Base-by-base conservation (phyloP, 2,888 invertebrate species). In the Sphecodes monilicornis region DNA sequence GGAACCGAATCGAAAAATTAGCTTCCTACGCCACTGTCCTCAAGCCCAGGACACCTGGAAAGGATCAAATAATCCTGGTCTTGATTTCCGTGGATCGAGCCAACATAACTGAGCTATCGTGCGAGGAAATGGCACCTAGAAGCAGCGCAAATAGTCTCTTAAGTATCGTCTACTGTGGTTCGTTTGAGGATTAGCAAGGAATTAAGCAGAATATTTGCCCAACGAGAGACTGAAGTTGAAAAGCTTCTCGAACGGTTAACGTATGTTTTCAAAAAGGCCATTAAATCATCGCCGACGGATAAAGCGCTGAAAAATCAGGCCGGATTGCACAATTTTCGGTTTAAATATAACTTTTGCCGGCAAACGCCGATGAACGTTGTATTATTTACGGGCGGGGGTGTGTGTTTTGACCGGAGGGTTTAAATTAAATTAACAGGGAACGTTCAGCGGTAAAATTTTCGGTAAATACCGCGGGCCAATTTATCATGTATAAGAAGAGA, bases 1-100 rank as follows among this genome's bases (percentile, higher is more conserved):
- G 74, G n/a, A 78, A 79, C 76, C 74, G 74, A 85, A 71, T 78
- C 76, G 74, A 22, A 32, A 54, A 16, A 36, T 60, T n/a, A 26
- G 36, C 36, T 5, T 36, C 3, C 36, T 5, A 5, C 5, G 36
- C 36, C 36, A 36, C 3, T 5, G 36, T 36, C 36, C n/a, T n/a
- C n/a, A n/a, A n/a, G n/a, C n/a, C 0, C 36, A 36, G 5, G 36
- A 36, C 36, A 36, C 36, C 8, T 8, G 39, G 39, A 10, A 10
- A 11, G 39, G 11, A 41, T 13, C 43, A 43, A 16, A 3, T 43
- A 16, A 43, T 13, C 43, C 3, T 16, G 43, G 3, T 10, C 3
- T 8, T 4, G 36, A 36, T 41, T 11, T 11, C 8, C 11, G 39
- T 1, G 10, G 39, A 41, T 41, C n/a, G n/a, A n/a, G n/a, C n/a